Evolutionary conservation across 2,113 vertebrate genomes (phyloP).

Genomic region (Phalacrocorax pelagicus): DNA sequence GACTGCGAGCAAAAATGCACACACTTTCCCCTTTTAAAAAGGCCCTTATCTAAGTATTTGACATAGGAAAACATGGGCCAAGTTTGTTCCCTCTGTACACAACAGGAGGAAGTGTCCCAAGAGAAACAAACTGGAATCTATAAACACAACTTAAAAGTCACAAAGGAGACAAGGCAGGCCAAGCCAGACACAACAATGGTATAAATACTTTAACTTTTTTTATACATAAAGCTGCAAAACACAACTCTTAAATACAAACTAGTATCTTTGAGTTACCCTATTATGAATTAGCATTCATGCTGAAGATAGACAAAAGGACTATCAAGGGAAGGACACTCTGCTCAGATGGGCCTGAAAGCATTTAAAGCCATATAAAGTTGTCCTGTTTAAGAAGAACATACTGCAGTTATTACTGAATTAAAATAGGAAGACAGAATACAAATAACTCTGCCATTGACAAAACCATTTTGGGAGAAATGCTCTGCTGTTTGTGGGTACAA

Average conservation of each 20-base stretch:
- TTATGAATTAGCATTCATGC: background rate
- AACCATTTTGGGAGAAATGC: background rate
- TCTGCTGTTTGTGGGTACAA: background rate
- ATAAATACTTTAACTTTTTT: background rate
- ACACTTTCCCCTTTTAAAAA: background rate
- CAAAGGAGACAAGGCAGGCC: background rate
- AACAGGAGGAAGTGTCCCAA: constrained; percentile 4
- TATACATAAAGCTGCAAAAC: background rate
- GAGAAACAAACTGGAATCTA: background rate
- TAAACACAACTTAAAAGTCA: background rate
- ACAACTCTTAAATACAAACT: background rate
- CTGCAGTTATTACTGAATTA: background rate
- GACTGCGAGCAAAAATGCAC: background rate
- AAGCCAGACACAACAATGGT: background rate
- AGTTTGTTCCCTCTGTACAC: background rate
- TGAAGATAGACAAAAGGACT: background rate
- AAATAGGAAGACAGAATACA: background rate
- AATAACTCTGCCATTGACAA: background rate
- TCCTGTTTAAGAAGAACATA: background rate
- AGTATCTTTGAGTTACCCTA: background rate
- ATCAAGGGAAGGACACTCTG: background rate
- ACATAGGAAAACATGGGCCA: background rate
- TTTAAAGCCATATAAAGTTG: background rate
- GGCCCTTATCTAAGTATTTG: background rate
- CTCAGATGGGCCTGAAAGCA: background rate